Conservation (phyloP, 2,113 vertebrate genomes). For the Eptesicus fuscus region DNA sequence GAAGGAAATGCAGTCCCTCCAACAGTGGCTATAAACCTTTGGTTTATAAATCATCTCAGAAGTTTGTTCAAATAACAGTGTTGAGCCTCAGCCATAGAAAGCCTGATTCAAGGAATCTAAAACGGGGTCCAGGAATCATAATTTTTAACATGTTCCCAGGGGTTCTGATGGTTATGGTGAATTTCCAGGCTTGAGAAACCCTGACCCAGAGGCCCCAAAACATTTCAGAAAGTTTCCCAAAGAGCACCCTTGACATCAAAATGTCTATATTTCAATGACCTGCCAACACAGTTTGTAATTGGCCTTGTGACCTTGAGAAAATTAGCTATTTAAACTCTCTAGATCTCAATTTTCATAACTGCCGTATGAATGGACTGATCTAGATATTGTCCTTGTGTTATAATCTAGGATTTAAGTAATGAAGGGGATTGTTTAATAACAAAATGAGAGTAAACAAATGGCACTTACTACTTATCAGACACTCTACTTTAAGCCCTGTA, state of each 20-base stretch:
- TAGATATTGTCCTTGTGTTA: neutral
- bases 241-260: neutral
- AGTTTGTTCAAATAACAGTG: neutral
- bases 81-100: neutral
- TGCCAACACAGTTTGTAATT: neutral
- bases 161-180: neutral
- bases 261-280: neutral
- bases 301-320: neutral
- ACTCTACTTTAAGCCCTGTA: neutral
- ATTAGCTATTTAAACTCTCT: neutral
- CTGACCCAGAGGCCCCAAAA: neutral
- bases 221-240: neutral
- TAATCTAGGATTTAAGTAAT: neutral
- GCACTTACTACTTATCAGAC: neutral
- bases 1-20: neutral
- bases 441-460: neutral
- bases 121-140: neutral
- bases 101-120: neutral
- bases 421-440: neutral
- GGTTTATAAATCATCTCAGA: neutral
- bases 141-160: neutral
- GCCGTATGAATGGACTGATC: neutral
- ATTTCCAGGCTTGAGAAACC: neutral
- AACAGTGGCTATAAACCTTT: neutral
- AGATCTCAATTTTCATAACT: neutral